Evolutionary conservation across 92 coral and sea anemone species (phyloP).

Genomic region (Epizoanthus illoricatus): DNA sequence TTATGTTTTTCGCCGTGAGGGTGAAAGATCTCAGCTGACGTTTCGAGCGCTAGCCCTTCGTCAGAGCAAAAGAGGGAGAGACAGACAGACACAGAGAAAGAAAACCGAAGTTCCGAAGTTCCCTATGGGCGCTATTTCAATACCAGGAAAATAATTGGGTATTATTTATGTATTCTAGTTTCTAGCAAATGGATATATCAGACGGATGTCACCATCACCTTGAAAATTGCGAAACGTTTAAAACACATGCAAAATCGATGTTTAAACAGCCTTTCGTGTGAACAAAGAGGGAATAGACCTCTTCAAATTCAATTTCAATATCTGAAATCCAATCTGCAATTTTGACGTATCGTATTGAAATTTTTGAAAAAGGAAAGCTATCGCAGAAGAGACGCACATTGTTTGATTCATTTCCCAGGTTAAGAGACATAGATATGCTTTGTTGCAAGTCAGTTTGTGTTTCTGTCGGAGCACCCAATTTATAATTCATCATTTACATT

Average conservation of each 20-base stretch:
- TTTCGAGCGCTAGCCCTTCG: too few species aligned
- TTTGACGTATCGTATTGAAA: conserved; percentile 9
- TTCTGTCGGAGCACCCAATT: conserved; percentile 46
- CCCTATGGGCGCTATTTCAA: too few species aligned
- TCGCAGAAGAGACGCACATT: neutral
- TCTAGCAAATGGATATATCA: neutral
- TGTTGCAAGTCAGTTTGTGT: conserved; percentile 28
- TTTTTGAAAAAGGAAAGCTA: neutral
- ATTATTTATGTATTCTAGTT: too few species aligned
- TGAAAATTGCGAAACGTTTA: conserved; percentile 12
- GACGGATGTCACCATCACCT: neutral
- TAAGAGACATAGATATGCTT: conserved; percentile 7
- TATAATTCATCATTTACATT: conserved; percentile 83
- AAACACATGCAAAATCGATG: conserved; percentile 16
- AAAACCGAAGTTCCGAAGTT: too few species aligned
- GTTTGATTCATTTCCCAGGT: neutral
- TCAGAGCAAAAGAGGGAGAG: too few species aligned
- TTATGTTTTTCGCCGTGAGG: too few species aligned
- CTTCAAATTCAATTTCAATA: conserved; percentile 22
- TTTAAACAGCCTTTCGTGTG: conserved; percentile 33
- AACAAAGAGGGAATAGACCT: conserved; percentile 7
- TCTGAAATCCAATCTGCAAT: conserved; percentile 32
- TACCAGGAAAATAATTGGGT: too few species aligned
- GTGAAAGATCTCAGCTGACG: too few species aligned
- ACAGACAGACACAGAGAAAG: too few species aligned